Conservation (phyloP, 1,140 invertebrate species). For the Dendrolimus kikuchii region DNA sequence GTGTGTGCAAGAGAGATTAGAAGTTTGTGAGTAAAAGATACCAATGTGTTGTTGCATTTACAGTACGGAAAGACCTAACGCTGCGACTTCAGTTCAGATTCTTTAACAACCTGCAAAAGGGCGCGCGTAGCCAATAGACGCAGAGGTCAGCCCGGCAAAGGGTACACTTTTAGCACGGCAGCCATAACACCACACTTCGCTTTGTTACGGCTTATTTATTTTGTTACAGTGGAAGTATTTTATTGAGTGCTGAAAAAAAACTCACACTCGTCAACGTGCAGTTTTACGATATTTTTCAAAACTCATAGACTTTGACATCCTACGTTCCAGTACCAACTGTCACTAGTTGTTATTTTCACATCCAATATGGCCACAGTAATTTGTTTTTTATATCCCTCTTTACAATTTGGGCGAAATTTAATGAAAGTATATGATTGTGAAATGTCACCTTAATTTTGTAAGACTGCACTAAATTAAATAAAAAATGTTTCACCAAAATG, state of each 20-base stretch:
- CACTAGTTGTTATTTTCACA: too few species aligned
- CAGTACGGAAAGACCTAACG: slow-evolving; percentile 95
- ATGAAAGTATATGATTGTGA: too few species aligned
- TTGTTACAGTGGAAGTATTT: slow-evolving; percentile 25
- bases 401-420: too few species aligned
- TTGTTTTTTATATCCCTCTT: too few species aligned
- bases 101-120: slow-evolving; percentile 92
- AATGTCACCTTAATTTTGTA: slow-evolving; percentile 8
- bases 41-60: slow-evolving; percentile 67
- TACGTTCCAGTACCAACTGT: too few species aligned
- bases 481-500: slow-evolving; percentile 14
- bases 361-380: too few species aligned
- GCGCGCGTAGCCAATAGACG: slow-evolving; percentile 86
- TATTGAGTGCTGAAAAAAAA: slow-evolving; percentile 40
- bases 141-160: slow-evolving; percentile 84
- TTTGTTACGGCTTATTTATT: slow-evolving; percentile 60
- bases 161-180: slow-evolving; percentile 73
- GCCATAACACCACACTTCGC: slow-evolving; percentile 65
- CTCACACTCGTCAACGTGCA: slow-evolving; percentile 37
- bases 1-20: not conserved
- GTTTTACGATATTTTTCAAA: slow-evolving; percentile 28
- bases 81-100: slow-evolving; percentile 93
- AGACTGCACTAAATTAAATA: slow-evolving; percentile 27
- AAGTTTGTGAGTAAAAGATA: slow-evolving; percentile 19
- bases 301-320: too few species aligned